A percentile compares a stretch with the other conserved stretches of the same genome.
These are phyloP conservation scores for Plutomurus gul DNA, from an alignment of 1,140 invertebrate genomes.

Conservation along the genomic window DNA sequence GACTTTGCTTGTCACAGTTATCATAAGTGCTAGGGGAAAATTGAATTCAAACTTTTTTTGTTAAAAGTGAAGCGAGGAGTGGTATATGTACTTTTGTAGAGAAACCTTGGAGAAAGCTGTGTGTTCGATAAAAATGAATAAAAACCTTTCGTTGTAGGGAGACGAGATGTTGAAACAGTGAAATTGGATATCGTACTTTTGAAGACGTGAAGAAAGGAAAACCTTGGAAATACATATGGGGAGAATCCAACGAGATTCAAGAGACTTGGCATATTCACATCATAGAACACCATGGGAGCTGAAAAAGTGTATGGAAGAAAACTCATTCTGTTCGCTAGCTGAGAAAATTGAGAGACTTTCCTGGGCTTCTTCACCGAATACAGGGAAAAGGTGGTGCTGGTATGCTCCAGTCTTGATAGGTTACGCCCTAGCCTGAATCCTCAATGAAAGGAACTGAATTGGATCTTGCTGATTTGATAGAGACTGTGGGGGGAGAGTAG, in stretches of 20 bases:
- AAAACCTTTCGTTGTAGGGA: no score
- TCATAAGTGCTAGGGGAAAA: no score
- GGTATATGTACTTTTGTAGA: no score
- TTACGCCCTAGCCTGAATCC: neutral
- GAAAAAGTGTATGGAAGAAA: neutral
- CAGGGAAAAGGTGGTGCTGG: constrained; percentile 17
- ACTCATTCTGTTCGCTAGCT: neutral
- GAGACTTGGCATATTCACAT: neutral
- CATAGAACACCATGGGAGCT: neutral
- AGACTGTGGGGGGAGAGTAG: neutral
- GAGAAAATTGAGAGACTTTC: neutral
- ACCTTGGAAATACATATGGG: neutral
- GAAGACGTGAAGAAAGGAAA: no score
- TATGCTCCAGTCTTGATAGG: neutral
- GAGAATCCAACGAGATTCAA: neutral
- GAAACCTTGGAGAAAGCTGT: no score
- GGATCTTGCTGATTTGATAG: constrained; percentile 19
- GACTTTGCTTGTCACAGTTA: no score
- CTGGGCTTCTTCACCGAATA: neutral
- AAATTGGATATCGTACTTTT: no score
- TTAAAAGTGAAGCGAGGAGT: no score
- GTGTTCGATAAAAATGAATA: no score
- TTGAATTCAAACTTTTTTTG: no score
- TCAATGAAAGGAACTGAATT: neutral
- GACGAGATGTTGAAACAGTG: no score